Conservation (phyloP, 2,888 invertebrate genomes). For the Phengaris alcon region DNA sequence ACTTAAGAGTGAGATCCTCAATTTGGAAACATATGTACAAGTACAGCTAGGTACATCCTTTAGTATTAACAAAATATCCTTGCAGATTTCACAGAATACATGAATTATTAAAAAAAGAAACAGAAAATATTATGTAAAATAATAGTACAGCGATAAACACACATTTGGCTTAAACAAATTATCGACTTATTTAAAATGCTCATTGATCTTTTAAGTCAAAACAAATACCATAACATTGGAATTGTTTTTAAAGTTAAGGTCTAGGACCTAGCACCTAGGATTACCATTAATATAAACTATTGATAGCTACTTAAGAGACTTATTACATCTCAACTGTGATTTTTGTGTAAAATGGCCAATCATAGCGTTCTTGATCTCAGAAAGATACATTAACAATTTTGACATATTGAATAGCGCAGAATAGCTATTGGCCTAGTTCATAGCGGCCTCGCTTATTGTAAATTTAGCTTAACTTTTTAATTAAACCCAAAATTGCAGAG, state of each 20-base stretch:
- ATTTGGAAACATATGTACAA: constrained; percentile 21
- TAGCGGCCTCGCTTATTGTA: no score
- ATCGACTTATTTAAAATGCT: no score
- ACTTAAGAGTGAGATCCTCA: constrained; percentile 66
- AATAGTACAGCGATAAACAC: neutral
- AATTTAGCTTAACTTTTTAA: no score
- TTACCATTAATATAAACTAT: neutral
- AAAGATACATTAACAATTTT: no score
- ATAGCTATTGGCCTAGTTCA: no score
- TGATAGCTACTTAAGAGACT: neutral
- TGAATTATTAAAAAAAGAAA: neutral
- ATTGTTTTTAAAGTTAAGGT: neutral
- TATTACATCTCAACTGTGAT: no score
- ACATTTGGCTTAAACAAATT: neutral
- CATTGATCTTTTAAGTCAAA: no score
- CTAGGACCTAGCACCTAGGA: neutral
- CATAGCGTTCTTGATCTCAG: no score
- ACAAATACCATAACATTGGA: no score
- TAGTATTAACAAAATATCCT: constrained; percentile 56
- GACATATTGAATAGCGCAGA: no score
- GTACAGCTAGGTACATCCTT: constrained; percentile 27
- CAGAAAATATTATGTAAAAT: neutral
- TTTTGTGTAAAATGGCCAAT: no score
- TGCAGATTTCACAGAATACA: constrained; percentile 59
- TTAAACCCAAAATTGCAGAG: no score